Conservation (phyloP, 2,797 vertebrate genomes). For the Ficedula albicollis region DNA sequence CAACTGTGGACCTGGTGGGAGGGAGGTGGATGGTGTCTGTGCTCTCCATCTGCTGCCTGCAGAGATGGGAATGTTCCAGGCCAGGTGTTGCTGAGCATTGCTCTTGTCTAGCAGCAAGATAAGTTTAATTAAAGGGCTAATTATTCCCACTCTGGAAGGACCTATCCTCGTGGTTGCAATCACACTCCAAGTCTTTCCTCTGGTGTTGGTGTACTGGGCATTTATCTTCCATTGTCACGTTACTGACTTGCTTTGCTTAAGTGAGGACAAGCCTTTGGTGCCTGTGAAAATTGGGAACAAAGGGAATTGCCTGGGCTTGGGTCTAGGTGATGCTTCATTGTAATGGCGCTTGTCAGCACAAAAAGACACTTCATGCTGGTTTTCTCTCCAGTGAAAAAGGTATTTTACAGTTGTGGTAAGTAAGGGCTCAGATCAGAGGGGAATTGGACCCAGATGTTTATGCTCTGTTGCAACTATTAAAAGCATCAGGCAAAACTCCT, state of each 20-base stretch:
- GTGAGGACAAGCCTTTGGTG: constrained; percentile 1
- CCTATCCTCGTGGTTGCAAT: neutral
- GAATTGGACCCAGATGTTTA: constrained; percentile 23
- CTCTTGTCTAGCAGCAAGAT: constrained; percentile 64
- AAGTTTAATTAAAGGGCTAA: constrained; percentile 77
- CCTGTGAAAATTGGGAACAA: constrained; percentile 28
- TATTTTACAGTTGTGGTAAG: neutral
- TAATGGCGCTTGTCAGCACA: constrained; percentile 27
- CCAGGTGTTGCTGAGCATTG: constrained; percentile 65
- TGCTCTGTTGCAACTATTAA: neutral
- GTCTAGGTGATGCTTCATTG: constrained; percentile 13
- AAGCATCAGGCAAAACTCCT: neutral
- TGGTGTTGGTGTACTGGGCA: neutral
- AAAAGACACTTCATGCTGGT: constrained; percentile 5
- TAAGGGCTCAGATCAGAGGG: neutral
- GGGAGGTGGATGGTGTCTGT: constrained; percentile 21
- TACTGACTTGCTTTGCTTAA: constrained; percentile 27
- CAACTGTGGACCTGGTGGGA: constrained; percentile 22
- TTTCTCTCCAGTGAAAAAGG: constrained; percentile 12
- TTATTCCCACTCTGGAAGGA: constrained; percentile 57
- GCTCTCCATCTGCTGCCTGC: constrained; percentile 70
- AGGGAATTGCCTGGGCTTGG: constrained; percentile 9
- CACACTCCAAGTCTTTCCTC: neutral
- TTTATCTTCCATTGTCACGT: constrained; percentile 27
- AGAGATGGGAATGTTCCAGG: constrained; percentile 53